A percentile compares a stretch with the other conserved stretches of the same genome.
Conservation (phyloP, 2,113 vertebrate species). For the Megaceryle maxima region DNA sequence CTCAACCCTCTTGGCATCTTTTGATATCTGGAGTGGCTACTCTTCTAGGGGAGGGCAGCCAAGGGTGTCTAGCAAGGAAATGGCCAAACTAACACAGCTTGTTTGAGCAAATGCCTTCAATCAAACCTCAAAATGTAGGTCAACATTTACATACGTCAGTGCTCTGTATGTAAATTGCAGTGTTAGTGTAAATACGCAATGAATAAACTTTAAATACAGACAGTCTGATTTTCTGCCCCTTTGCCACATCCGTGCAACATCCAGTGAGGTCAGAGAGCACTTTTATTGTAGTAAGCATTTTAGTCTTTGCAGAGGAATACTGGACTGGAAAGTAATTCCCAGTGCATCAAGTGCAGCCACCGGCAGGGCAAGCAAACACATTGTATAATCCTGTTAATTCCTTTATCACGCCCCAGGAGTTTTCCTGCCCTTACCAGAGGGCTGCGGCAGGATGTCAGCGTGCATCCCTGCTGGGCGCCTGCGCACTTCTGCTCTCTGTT, state of each 20-base stretch:
- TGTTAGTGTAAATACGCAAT: not conserved
- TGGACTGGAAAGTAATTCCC: not conserved
- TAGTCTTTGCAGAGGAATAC: not conserved
- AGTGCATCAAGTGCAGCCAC: not conserved
- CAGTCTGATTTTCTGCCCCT: not conserved
- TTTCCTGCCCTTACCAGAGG: not conserved
- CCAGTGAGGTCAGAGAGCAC: not conserved
- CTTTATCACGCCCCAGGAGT: accelerated
- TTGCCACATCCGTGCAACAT: not conserved
- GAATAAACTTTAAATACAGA: not conserved
- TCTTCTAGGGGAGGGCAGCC: not conserved
- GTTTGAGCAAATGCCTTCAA: not conserved
- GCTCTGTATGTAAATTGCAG: not conserved
- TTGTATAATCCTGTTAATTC: not conserved
- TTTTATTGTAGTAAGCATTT: not conserved
- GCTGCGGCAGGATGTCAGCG: accelerated
- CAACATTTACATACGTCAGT: not conserved
- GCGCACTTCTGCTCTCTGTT: not conserved
- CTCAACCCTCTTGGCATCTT: not conserved
- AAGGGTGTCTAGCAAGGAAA: not conserved
- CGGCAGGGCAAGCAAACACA: not conserved
- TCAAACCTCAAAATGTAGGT: not conserved
- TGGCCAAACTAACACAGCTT: not conserved
- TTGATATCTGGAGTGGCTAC: not conserved
- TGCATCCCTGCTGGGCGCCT: not conserved